These are phyloP conservation scores for Diprion similis DNA, from an alignment of 1,140 invertebrate genomes.

Conservation along the genomic window DNA sequence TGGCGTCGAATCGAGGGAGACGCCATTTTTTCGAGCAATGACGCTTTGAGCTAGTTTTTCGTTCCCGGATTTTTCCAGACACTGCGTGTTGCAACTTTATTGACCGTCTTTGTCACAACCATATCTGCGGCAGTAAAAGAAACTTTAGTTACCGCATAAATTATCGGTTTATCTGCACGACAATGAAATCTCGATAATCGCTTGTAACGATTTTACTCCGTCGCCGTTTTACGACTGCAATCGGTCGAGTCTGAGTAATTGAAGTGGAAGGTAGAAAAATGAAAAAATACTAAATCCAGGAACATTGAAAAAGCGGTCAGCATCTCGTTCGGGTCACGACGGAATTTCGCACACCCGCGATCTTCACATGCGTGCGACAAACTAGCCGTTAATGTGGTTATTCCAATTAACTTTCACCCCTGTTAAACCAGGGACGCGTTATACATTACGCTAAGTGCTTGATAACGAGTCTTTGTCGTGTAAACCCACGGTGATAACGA, in stretches of 20 bases:
- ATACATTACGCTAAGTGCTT: neutral
- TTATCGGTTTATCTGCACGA: too few relatives aligned
- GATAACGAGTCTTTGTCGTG: neutral
- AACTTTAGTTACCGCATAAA: neutral
- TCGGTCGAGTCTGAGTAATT: too few relatives aligned
- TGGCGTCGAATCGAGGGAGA: neutral
- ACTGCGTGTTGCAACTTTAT: neutral
- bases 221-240: too few relatives aligned
- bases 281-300: too few relatives aligned
- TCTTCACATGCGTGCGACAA: too few relatives aligned
- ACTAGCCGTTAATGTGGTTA: neutral
- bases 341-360: too few relatives aligned
- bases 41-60: neutral
- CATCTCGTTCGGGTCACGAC: too few relatives aligned
- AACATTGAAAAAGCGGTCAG: too few relatives aligned
- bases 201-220: too few relatives aligned
- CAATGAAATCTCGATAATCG: too few relatives aligned
- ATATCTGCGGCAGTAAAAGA: constrained; percentile 27
- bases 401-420: neutral
- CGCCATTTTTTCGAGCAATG: neutral
- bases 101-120: constrained; percentile 39
- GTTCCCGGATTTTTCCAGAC: neutral
- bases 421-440: neutral
- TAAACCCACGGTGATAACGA: neutral
- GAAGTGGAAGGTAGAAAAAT: too few relatives aligned